Evolutionary conservation across 1,140 invertebrate species (phyloP).

Genomic region (Pachypeltis micranthus): DNA sequence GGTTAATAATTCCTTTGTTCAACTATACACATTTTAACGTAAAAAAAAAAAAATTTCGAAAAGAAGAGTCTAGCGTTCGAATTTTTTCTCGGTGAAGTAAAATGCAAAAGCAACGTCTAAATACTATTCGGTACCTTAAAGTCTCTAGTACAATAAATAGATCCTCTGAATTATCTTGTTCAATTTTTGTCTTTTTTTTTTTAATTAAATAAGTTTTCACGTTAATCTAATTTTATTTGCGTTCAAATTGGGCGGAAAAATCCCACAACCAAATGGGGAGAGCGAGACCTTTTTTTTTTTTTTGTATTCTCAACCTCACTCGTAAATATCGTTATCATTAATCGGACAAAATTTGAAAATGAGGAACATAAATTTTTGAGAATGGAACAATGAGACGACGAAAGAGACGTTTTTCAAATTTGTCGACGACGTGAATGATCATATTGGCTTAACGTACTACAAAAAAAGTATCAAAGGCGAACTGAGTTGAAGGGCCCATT

Average conservation of each 20-base stretch:
- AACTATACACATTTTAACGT: too few relatives aligned
- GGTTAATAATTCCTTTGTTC: slow-evolving; percentile 10
- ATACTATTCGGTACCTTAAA: slow-evolving; percentile 10
- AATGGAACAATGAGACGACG: too few relatives aligned
- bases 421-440: too few relatives aligned
- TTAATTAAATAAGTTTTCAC: not conserved
- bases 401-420: too few relatives aligned
- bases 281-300: slow-evolving; percentile 7
- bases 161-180: slow-evolving; percentile 15
- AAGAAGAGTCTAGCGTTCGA: slow-evolving; percentile 11
- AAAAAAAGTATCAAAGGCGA: too few relatives aligned
- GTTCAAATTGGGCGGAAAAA: slow-evolving; percentile 17
- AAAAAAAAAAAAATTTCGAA: too few relatives aligned
- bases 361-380: not conserved
- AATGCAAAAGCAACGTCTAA: slow-evolving; percentile 17
- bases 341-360: not conserved
- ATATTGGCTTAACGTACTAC: too few relatives aligned
- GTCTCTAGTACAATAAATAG: slow-evolving; percentile 18
- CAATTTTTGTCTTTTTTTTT: not conserved
- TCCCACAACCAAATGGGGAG: slow-evolving; percentile 20
- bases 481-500: too few relatives aligned
- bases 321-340: not conserved
- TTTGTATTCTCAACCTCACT: not conserved
- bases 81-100: slow-evolving; percentile 14
- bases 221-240: not conserved